phyloP scores from a whole-genome alignment of 2,797 vertebrate species.

The Diplodus sargus region DNA sequence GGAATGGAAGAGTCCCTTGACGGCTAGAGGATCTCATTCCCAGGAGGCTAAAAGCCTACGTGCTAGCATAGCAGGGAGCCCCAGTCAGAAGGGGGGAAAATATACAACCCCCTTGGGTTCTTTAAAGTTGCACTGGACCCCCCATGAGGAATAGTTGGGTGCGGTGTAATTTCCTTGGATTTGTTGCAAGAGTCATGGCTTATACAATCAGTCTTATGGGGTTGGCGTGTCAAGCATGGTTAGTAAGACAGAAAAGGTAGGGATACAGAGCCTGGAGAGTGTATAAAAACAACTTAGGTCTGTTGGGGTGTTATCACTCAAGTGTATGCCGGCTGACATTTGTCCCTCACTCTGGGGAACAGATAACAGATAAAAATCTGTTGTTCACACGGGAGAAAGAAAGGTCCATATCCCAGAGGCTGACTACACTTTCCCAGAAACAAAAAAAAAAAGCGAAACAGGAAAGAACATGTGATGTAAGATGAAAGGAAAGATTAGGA shows the following conservation, averaged over 20 bases:
- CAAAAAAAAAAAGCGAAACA: conserved; percentile 31
- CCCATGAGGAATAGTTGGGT: conserved; percentile 35
- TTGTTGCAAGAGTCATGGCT: not conserved
- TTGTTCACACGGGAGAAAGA: conserved; percentile 60
- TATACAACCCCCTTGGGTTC: conserved; percentile 42
- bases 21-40: conserved; percentile 34
- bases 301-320: conserved; percentile 31
- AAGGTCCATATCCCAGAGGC: conserved; percentile 36
- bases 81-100: conserved; percentile 49
- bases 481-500: conserved; percentile 33
- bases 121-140: conserved; percentile 42
- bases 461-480: conserved; percentile 27
- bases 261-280: not conserved
- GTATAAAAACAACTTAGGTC: conserved; percentile 4
- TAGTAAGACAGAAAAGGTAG: not conserved
- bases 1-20: conserved; percentile 8
- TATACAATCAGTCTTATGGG: not conserved
- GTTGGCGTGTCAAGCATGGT: not conserved
- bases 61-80: conserved; percentile 33
- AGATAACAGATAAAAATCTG: conserved; percentile 51
- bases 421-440: conserved; percentile 40
- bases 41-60: conserved; percentile 47
- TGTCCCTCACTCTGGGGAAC: conserved; percentile 49
- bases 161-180: conserved; percentile 1
- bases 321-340: conserved; percentile 55